Percentiles rank a stretch among this genome's conserved stretches.
Conservation (phyloP, 2,113 vertebrate genomes). For the Podarcis cretensis region DNA sequence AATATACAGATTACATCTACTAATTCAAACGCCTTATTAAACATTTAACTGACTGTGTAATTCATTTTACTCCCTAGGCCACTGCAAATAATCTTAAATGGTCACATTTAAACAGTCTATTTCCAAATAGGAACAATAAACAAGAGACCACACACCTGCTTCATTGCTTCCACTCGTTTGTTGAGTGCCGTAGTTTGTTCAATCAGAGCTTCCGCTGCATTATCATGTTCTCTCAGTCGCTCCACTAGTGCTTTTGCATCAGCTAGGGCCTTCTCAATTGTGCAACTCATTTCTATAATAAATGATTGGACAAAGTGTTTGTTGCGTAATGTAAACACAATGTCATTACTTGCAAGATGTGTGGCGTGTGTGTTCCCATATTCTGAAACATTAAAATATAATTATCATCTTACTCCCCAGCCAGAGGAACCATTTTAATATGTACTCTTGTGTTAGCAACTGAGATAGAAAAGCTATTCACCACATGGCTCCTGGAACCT, state of each 20-base stretch:
- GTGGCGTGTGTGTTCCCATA: background rate
- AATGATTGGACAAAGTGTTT: background rate
- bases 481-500: no score
- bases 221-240: constrained; percentile 92
- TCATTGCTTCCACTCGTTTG: constrained; percentile 97
- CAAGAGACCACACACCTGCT: constrained; percentile 82
- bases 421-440: background rate
- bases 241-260: constrained; percentile 96
- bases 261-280: constrained; percentile 93
- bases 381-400: background rate
- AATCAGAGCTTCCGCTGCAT: constrained; percentile 92
- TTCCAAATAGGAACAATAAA: constrained; percentile 10
- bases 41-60: fast-evolving
- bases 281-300: constrained; percentile 88
- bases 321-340: background rate
- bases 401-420: background rate
- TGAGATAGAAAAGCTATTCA: no score
- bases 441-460: background rate
- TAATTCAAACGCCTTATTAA: background rate
- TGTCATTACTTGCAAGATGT: background rate
- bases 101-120: background rate
- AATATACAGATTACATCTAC: background rate
- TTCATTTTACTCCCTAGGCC: no score
- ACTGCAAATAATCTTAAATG: background rate
- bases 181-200: constrained; percentile 95